Base-by-base conservation (phyloP, 2,888 invertebrate genomes). In the Diachrysia chrysitis region DNA sequence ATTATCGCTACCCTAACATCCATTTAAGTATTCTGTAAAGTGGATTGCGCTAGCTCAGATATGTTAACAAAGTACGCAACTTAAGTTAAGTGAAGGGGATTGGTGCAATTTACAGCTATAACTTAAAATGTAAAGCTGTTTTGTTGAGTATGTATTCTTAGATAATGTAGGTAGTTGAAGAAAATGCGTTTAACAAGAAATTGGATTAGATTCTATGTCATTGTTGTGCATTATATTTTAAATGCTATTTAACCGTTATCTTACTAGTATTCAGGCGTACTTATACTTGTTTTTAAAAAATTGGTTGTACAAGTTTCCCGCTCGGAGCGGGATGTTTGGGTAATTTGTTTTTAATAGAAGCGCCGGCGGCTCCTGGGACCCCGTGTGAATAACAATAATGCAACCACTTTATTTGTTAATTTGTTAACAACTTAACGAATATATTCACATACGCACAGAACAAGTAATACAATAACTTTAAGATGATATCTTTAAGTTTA, bases 321-420 rank as follows among this genome's bases (percentile, higher is more conserved):
- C 64, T 63, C 55, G 42, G 35, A n/a, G 29, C 57, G 54, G 35
- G 16, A 19, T 61, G 54, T 23, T 23, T 58, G 60, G 37, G 58
- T 66, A 70, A 74, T 58, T 58, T 74, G 70, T 70, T 81, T 73
- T 65, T 70, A 65, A 68, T 58, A 58, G 51, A 46, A 61, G 54
- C 63, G 21, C 17, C 61, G 48, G 62, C 54, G 48, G 62, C 54
- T 23, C 56, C 55, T 12, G 53, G 42, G 57, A 16, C 32, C 56
- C 53, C 32, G 37, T 29, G 73, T 69, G 78, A 82, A 80, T 76
- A 77, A 70, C 78, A 81, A 78, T 69, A 66, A 69, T 80, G 72
- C 76, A 76, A 65, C 73, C 60, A 57, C 69, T 73, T 76, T 66
- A 79, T 76, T 79, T 80, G 63, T 23, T 62, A n/a, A n/a, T n/a